Evolutionary conservation across 2,113 vertebrate genomes (phyloP).

Genomic region (Nothocercus nigrocapillus): DNA sequence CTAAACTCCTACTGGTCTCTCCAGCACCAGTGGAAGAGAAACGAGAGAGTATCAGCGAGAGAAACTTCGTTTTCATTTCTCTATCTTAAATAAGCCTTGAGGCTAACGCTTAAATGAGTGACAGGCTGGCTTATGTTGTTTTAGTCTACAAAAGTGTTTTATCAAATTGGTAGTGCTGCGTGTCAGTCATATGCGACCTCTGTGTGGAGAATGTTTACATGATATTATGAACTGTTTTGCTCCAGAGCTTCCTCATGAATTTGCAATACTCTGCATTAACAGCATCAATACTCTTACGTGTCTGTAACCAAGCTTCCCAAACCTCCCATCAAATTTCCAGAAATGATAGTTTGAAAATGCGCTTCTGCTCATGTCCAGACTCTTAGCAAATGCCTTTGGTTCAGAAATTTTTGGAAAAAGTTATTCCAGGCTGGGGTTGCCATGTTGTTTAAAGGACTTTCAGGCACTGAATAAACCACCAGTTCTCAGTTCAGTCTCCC

Average conservation of each 20-base stretch:
- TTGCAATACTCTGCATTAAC: conserved; percentile 18
- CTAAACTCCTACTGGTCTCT: conserved; percentile 63
- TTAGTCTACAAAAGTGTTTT: conserved; percentile 82
- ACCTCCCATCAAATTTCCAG: neutral
- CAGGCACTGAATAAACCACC: neutral
- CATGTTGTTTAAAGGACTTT: neutral
- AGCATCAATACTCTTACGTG: neutral
- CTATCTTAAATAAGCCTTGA: conserved; percentile 78
- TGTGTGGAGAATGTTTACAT: conserved; percentile 86
- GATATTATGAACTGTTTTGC: conserved; percentile 83
- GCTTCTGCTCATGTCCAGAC: neutral
- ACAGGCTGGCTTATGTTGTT: conserved; percentile 81
- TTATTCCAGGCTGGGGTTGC: neutral
- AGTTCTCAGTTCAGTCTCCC: neutral
- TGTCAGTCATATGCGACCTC: conserved; percentile 83
- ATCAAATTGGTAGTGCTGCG: conserved; percentile 77
- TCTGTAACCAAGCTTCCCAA: neutral
- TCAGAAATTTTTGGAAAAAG: neutral
- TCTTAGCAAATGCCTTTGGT: neutral
- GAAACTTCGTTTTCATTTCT: conserved; percentile 71
- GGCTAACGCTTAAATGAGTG: conserved; percentile 82
- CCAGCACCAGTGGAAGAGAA: conserved; percentile 63
- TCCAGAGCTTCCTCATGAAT: conserved; percentile 76
- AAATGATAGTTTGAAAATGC: neutral
- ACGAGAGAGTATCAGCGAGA: conserved; percentile 53